A percentile compares a stretch with the other conserved stretches of the same genome.
Evolutionary conservation across 2,113 vertebrate species (phyloP).

Genomic region (Macaca nemestrina): DNA sequence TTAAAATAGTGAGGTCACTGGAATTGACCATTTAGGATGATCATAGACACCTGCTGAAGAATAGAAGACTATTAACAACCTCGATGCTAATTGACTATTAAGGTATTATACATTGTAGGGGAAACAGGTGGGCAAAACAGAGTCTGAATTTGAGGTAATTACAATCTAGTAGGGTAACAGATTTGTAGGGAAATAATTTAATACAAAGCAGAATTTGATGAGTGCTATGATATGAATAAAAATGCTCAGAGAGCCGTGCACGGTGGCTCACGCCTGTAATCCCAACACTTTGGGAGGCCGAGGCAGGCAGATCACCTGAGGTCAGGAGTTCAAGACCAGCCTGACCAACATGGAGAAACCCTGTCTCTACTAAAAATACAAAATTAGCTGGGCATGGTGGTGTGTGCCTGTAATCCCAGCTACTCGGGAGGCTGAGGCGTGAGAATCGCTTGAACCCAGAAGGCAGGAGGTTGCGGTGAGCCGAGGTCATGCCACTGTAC

Average conservation of each 20-base stretch:
- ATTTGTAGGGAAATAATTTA: neutral
- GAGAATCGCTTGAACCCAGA: no score
- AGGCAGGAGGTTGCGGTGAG: no score
- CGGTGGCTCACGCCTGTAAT: no score
- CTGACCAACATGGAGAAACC: no score
- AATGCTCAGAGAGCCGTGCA: neutral
- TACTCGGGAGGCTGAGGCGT: no score
- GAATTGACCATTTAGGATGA: neutral
- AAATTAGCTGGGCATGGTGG: no score
- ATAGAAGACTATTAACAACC: neutral
- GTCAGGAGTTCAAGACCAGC: no score
- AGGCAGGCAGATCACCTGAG: no score
- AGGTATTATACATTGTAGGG: neutral
- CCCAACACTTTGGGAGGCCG: no score
- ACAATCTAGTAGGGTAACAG: neutral
- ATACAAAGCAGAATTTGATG: neutral
- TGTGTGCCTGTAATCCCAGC: no score
- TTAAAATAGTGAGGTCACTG: neutral
- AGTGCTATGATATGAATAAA: neutral
- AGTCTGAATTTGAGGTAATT: neutral
- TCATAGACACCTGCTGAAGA: neutral
- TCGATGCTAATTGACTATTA: neutral
- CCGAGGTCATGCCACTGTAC: no score
- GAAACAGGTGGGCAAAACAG: neutral
- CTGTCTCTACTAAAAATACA: no score